Percentiles rank a stretch among this genome's conserved stretches.
Evolutionary conservation across 53 echinoderm and acorn worm genomes (phyloP).

Genomic region (Mesocentrotus franciscanus): DNA sequence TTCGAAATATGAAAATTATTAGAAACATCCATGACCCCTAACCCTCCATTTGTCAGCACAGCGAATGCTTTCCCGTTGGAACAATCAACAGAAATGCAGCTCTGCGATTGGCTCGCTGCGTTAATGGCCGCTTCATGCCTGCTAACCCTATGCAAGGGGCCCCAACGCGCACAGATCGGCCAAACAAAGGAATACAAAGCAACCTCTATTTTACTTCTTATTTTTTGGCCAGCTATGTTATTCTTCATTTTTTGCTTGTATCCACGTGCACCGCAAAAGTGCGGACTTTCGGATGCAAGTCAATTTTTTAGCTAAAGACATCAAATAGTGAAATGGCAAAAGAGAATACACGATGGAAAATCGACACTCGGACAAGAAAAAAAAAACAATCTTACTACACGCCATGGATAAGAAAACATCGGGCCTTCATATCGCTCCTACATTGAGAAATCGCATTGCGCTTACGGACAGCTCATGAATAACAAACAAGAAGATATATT

Average conservation of each 20-base stretch:
- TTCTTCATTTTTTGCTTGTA: slow-evolving; percentile 73
- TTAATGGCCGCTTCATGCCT: slow-evolving; percentile 70
- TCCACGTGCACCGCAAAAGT: slow-evolving; percentile 71
- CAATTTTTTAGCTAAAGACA: slow-evolving; percentile 37
- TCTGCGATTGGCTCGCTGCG: slow-evolving; percentile 62
- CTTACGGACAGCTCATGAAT: slow-evolving; percentile 70
- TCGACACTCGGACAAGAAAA: slow-evolving; percentile 54
- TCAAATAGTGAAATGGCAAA: slow-evolving; percentile 53
- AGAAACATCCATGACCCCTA: slow-evolving; percentile 71
- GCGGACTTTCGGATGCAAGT: slow-evolving; percentile 67
- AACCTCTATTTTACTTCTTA: slow-evolving; percentile 86
- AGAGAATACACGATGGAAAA: slow-evolving; percentile 55
- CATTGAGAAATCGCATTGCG: slow-evolving; percentile 62
- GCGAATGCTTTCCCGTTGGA: slow-evolving; percentile 68
- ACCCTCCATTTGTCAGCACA: slow-evolving; percentile 64
- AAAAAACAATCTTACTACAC: slow-evolving; percentile 66
- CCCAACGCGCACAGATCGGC: slow-evolving; percentile 77
- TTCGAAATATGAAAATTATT: slow-evolving; percentile 68
- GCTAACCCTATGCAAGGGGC: slow-evolving; percentile 65
- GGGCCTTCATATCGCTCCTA: slow-evolving; percentile 69
- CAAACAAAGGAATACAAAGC: slow-evolving; percentile 96
- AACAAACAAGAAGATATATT: slow-evolving; percentile 70
- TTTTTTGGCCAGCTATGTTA: slow-evolving; percentile 88
- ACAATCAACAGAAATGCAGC: slow-evolving; percentile 69
- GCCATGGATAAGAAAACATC: slow-evolving; percentile 69